Conservation (phyloP, 1,140 invertebrate genomes). For the Ceratoteleas bidentatus region DNA sequence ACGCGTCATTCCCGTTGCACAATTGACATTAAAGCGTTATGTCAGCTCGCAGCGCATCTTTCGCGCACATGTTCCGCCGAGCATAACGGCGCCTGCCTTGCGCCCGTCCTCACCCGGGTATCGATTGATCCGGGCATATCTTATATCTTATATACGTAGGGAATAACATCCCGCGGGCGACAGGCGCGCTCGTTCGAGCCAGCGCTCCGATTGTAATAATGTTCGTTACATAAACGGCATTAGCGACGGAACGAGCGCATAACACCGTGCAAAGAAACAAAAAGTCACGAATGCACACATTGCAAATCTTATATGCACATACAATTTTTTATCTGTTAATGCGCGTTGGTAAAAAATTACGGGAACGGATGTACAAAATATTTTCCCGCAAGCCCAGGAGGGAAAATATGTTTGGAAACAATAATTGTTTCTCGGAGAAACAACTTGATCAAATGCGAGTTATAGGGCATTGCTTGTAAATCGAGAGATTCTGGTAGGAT, state of each 20-base stretch:
- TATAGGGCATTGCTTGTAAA: no score
- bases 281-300: no score
- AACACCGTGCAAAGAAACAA: no score
- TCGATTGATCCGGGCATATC: slow-evolving; percentile 37
- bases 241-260: neutral
- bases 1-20: slow-evolving; percentile 19
- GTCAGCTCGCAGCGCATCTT: slow-evolving; percentile 28
- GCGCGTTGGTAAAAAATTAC: no score
- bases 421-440: no score
- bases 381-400: no score
- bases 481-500: no score
- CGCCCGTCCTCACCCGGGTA: slow-evolving; percentile 23
- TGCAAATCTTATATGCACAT: no score
- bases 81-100: slow-evolving; percentile 23
- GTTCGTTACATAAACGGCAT: slow-evolving; percentile 49
- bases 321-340: no score
- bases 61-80: slow-evolving; percentile 19
- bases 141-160: slow-evolving; percentile 22
- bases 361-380: no score
- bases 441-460: no score
- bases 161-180: slow-evolving; percentile 27
- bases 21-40: slow-evolving; percentile 31
- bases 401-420: no score
- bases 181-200: slow-evolving; percentile 24
- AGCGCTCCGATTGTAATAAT: slow-evolving; percentile 29